Evolutionary conservation across 2,888 invertebrate species (phyloP), one percentile per base, ranked within the genome.

Genomic region (Drosophila putrida): DNA sequence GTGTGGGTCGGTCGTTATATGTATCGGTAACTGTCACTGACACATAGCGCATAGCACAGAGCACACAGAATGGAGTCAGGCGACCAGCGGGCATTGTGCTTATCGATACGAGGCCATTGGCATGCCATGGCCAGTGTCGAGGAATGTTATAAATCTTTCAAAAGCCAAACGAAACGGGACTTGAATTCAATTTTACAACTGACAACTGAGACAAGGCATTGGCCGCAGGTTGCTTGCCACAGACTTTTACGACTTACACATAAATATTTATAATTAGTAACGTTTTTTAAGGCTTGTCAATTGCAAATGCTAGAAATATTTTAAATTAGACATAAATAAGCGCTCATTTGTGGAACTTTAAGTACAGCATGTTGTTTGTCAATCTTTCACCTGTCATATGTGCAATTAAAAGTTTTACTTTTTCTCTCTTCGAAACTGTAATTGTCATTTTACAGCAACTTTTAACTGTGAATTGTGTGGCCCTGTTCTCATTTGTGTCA

Each of bases 71-170:
- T 20, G 11, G 6, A 55, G 35, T 43, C 51, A 33, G 25, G 39
- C 10, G 53, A 47, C 57, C 54, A 55, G 44, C 64, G 72, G 68
- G 69, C 88, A 85, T 78, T 88, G 76, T 85, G 80, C 83, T 88
- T 88, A 85, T 88, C 88, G 83, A 83, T 82, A 73, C 67, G 70
- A 68, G 83, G 75, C 75, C 82, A 80, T 70, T 75, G 76, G 71
- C 75, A 64, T 65, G 39, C 41, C 50, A 60, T 39, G 20, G 36
- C 27, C 58, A 47, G 20, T n/a, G 47, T 27, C 38, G 51, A 62
- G 66, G 55, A 65, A 59, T 60, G 88, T 75, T 75, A 85, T 85
- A 85, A 85, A 85, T 85, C 84, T 88, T 76, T 80, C 78, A 82
- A 78, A 87, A 76, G 68, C 77, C 75, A 71, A 78, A 75, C 75